A percentile compares a stretch with the other conserved stretches of the same genome.
Evolutionary conservation across 2,113 vertebrate species (phyloP).

Genomic region (Paramisgurnus dabryanus): DNA sequence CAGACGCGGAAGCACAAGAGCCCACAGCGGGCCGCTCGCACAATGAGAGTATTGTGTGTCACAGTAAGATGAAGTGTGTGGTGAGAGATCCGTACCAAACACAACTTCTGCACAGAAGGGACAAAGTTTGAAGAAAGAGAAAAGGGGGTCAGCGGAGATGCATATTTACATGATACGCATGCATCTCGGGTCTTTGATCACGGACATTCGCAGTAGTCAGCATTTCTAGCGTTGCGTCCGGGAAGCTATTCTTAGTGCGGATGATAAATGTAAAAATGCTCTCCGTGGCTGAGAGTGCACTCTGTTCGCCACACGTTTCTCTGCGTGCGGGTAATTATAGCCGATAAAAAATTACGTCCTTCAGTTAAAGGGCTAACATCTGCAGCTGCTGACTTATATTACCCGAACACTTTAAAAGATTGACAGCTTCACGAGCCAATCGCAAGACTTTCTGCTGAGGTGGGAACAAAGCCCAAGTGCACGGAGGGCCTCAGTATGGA

Average conservation of each 20-base stretch:
- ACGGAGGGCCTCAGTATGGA: neutral
- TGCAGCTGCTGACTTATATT: neutral
- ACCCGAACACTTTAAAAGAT: neutral
- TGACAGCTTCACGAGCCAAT: constrained; percentile 15
- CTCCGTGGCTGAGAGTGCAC: constrained; percentile 1
- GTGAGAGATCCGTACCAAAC: neutral
- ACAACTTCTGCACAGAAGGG: neutral
- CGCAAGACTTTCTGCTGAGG: neutral
- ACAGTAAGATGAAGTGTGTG: neutral
- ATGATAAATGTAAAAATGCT: constrained; percentile 27
- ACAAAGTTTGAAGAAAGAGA: neutral
- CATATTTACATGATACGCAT: constrained; percentile 34
- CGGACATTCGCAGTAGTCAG: constrained; percentile 19
- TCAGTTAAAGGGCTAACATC: constrained; percentile 16
- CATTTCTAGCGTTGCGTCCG: constrained; percentile 1
- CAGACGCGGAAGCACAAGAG: neutral
- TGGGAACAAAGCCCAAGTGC: neutral
- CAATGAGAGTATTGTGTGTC: constrained; percentile 35
- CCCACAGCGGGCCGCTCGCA: neutral
- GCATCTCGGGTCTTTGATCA: constrained; percentile 17
- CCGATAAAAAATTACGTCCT: constrained; percentile 12
- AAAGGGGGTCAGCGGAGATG: neutral
- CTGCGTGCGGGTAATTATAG: constrained; percentile 11
- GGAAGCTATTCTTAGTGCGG: constrained; percentile 16
- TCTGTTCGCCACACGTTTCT: constrained; percentile 19